Base-by-base conservation (phyloP, 2,888 invertebrate species). In the Muscina levida region DNA sequence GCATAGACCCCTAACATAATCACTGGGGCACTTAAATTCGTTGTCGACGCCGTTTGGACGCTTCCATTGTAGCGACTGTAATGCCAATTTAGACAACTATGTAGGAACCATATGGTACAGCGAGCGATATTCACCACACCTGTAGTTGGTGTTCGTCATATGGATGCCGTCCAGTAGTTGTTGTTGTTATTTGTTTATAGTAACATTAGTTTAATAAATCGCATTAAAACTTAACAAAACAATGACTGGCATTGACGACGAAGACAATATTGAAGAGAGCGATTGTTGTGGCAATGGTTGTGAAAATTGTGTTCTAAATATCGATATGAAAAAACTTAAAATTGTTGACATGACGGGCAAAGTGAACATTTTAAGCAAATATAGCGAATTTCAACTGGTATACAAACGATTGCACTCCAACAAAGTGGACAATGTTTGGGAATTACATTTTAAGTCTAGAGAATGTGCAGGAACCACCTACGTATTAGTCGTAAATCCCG, bases 211-310 rank as follows among this genome's bases (percentile, higher is more conserved):
- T n/a, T n/a, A n/a, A n/a, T n/a, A n/a, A n/a, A n/a, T n/a, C n/a
- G n/a, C n/a, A 44, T 8, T 44, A 44, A 11, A 48, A 48, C 31
- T 31, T 19, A n/a, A 42, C n/a, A 15, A 37, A 15, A 39, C 17
- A 26, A 53, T 48, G 62, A 37, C 24, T 39, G 56, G 31, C 59
- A 37, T 17, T 39, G 56, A 42, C 59, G 71, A 84, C 19, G 72
- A 75, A 37, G 67, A 74, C 48, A 31, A 31, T 82, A 15, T n/a
- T n/a, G 67, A 53, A 22, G 85, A 86, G 76, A 86, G 79, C 44
- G 90, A 90, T 53, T 90, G 90, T 44, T 90, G 90, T 68, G 89
- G 90, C 42, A 90, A 90, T 85, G 90, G 90, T 1, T 90, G 90
- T 85, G 85, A 86, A 2, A 89, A 89, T 80, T 90, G 90, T 82